Percentiles rank a stretch among this genome's conserved stretches.
Evolutionary conservation across 2,888 invertebrate species (phyloP).

Genomic region (Apamea monoglypha): DNA sequence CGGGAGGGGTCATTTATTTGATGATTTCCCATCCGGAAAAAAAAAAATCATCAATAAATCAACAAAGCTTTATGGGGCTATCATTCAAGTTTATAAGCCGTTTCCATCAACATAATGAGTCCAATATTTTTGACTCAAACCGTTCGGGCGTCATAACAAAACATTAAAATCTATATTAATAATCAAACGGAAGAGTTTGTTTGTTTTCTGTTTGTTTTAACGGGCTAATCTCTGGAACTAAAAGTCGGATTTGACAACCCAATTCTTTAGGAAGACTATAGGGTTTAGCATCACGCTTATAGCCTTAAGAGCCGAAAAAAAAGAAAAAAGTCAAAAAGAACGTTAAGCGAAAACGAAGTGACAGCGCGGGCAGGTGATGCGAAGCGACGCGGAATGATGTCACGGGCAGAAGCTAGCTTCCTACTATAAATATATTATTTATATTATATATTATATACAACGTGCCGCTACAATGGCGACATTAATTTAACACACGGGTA

Average conservation of each 20-base stretch:
- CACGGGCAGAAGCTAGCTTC: no score
- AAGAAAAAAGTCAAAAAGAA: not conserved
- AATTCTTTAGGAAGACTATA: not conserved
- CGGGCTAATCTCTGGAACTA: not conserved
- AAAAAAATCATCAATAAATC: conserved; percentile 58
- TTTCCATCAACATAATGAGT: conserved; percentile 59
- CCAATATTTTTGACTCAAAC: conserved; percentile 58
- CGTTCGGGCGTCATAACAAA: conserved; percentile 51
- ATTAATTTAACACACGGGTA: no score
- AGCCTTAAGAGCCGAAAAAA: not conserved
- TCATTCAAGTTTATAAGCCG: conserved; percentile 30
- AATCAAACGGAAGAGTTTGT: not conserved
- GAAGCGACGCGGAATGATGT: not conserved
- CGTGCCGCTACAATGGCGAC: no score
- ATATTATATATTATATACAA: no score
- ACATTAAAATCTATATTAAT: conserved; percentile 18
- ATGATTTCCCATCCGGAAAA: no score
- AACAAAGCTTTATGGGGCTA: conserved; percentile 51
- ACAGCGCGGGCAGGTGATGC: not conserved
- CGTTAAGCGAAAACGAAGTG: no score
- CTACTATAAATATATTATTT: no score
- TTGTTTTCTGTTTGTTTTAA: not conserved
- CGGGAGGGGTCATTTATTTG: no score
- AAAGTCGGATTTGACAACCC: not conserved
- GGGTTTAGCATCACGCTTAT: not conserved